phyloP scores from a whole-genome alignment of 2,113 vertebrate species.

The Spea bombifrons region DNA sequence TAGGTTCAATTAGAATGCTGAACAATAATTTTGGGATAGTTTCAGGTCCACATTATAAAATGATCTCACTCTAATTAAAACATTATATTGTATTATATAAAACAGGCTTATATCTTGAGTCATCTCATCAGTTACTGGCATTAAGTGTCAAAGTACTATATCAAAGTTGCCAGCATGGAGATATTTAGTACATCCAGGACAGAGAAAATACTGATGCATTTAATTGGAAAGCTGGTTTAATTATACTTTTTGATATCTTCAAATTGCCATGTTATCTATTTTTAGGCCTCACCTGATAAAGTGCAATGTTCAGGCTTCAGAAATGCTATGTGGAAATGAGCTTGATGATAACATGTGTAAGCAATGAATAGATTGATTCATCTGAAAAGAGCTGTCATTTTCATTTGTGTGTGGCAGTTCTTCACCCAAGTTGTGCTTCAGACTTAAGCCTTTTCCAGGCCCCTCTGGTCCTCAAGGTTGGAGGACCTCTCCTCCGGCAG shows the following conservation, averaged over 20 bases:
- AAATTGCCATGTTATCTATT: background rate
- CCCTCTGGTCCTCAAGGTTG: too few relatives aligned
- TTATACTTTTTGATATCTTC: background rate
- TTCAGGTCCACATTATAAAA: too few relatives aligned
- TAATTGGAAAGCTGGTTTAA: background rate
- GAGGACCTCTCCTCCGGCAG: too few relatives aligned
- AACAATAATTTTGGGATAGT: too few relatives aligned
- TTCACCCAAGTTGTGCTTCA: too few relatives aligned
- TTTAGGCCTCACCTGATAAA: background rate
- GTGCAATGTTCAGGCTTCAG: conserved; percentile 3
- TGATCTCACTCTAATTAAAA: too few relatives aligned
- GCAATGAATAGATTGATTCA: too few relatives aligned
- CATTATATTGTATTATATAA: background rate
- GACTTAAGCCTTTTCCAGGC: too few relatives aligned
- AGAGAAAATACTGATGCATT: conserved; percentile 1
- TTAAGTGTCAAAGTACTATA: conserved; percentile 4
- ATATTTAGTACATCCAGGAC: background rate
- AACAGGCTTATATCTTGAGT: background rate
- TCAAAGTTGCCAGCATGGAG: background rate
- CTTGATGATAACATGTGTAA: too few relatives aligned
- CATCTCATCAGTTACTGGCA: background rate
- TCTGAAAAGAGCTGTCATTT: too few relatives aligned
- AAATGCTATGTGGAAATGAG: background rate
- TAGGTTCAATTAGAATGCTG: too few relatives aligned
- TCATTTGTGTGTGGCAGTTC: too few relatives aligned